A percentile compares a stretch with the other conserved stretches of the same genome.
These are phyloP conservation scores for Arvicanthis niloticus DNA, from an alignment of 2,113 vertebrate species.

Conservation along the genomic window DNA sequence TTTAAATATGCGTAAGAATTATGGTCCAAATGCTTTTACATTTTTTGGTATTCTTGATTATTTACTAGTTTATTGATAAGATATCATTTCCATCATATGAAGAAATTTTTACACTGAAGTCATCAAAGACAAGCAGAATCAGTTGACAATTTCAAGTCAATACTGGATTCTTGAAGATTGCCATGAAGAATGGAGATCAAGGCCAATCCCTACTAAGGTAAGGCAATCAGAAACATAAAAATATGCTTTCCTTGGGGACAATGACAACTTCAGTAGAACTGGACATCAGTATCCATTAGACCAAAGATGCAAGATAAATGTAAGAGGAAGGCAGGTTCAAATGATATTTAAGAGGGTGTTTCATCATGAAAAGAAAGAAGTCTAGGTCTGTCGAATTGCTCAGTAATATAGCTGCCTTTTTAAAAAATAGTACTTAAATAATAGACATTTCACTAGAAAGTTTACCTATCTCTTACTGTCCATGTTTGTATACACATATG, in stretches of 20 bases:
- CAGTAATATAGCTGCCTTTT: not conserved
- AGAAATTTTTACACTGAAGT: conserved; percentile 5
- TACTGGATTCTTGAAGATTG: conserved; percentile 20
- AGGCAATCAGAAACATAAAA: not conserved
- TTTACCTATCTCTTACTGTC: not conserved
- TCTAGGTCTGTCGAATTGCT: not conserved
- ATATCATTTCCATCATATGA: not conserved
- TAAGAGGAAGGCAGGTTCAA: not conserved
- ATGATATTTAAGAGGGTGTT: not conserved
- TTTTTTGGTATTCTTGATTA: not conserved
- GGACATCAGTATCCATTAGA: not conserved
- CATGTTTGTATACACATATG: not conserved
- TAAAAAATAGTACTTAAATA: not conserved
- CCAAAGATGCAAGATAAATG: not conserved
- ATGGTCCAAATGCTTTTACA: not conserved
- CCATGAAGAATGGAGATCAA: not conserved
- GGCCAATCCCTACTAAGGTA: not conserved
- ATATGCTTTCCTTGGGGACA: not conserved
- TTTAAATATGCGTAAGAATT: conserved; percentile 28
- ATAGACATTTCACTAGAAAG: not conserved
- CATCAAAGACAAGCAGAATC: not conserved
- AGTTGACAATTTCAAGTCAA: not conserved
- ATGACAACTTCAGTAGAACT: not conserved
- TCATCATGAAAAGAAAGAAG: not conserved
- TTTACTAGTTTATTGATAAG: not conserved